These are phyloP conservation scores for fruit fly (Drosophila melanogaster) DNA, from an alignment of 1,140 invertebrate genomes.

Conservation along the genomic window Release_6_plus_ISO1_MT NC_004354.4:7201001-7201500, in stretches of 20 bases:
- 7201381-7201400: conserved; percentile 17
- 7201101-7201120: neutral
- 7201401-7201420: conserved; percentile 61
- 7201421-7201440: conserved; percentile 84
- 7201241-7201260: conserved; percentile 16
- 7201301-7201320: conserved; percentile 31
- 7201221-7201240: neutral
- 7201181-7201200: conserved; percentile 29
- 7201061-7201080: neutral
- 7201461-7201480: conserved; percentile 52
- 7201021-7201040: too few species aligned
- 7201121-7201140: neutral
- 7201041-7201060: too few species aligned
- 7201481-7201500: conserved; percentile 65
- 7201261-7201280: conserved; percentile 43
- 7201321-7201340: conserved; percentile 31
- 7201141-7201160: neutral
- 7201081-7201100: too few species aligned
- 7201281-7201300: conserved; percentile 77
- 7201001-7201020: neutral
- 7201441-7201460: neutral
- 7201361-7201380: conserved; percentile 19
- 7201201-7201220: neutral
- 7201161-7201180: conserved; percentile 1
- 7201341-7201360: conserved; percentile 3